Base-by-base conservation (phyloP, 2,888 invertebrate species). In the Meteorus cinctellus region DNA sequence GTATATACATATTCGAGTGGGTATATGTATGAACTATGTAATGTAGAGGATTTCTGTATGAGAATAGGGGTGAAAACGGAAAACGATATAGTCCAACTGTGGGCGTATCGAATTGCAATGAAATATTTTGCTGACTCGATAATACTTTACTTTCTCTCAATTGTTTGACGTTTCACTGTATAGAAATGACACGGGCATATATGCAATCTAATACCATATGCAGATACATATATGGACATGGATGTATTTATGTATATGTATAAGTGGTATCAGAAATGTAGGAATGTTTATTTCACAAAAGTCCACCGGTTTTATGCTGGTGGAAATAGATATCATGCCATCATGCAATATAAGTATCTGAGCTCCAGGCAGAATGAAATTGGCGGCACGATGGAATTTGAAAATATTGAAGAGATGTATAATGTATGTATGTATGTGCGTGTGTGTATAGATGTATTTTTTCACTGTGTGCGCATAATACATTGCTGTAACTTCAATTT, bases 91-190 rank as follows among this genome's bases (percentile, higher is more conserved):
- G 81, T 79, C 69, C 76, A 73, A 79, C 81, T 81, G 82, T 81
- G 82, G 83, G 82, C 81, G 78, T 76, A 69, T 48, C 48, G 45
- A 62, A 62, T 45, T 41, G 81, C 78, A 82, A 81, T 84, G 82
- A 83, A 83, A 85, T 85, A 85, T 84, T 85, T 84, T 80, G 83
- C 84, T 78, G 83, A 84, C 81, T 85, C 85, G 85, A 85, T 82
- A 78, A 76, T 41, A 34, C 31, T 55, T 69, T 29, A 55, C 55
- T 80, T 80, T 77, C 78, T 80, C 80, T 78, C 63, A 77, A 77
- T 76, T 77, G 72, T 80, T 77, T 76, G 72, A 77, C 77, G 63
- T 72, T 72, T 67, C 69, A 29, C 29, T 55, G 69, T 55, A 48
- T 29, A 55, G 34, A n/a, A 69, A 48, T 27, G 45, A 41, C 45